Base-by-base conservation (phyloP, 2,888 invertebrate genomes). In the Serripes groenlandicus region DNA sequence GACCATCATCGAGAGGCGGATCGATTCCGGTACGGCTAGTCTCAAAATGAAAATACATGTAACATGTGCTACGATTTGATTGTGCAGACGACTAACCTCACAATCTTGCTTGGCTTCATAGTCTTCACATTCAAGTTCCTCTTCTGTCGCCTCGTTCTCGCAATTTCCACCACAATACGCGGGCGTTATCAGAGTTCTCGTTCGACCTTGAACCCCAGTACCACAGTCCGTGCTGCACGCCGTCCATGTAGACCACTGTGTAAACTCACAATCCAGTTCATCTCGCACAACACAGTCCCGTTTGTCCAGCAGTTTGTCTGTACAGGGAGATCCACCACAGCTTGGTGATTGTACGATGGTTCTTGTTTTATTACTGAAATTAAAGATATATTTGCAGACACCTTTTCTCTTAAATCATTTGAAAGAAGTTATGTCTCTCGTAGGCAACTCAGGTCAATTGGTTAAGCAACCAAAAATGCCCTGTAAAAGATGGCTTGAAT, bases 121-220 rank as follows among this genome's bases (percentile, higher is more conserved):
- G 21, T 86, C 85, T 71, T 85, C 84, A 79, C 90, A 90, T 0
- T 52, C 42, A 11, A 54, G 62, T 26, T 70, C 76, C 56, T 90
- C 88, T 28, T 84, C 80, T 18, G 78, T 68, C 2, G 56, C 66
- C 62, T 70, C 74, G 71, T 83, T 77, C 26, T 32, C 54, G 81
- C 91, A 91, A 34, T 80, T 30, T 0, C 89, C 91, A 0, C 90
- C 89, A 75, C 91, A 91, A 66, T 88, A 90, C 1, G 90, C 86
- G 2, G 87, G 88, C 0, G 88, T 90, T 21, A 86, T 58, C 35
- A 90, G 71, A 23, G 64, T 76, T 23, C 91, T 75, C 7, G 85
- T 83, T 34, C 89, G 66, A 15, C 76, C 64, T 1, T 58, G n/a
- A 11, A 28, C 73, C 9, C 91, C 91, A 21, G 37, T 21, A 0